phyloP scores from a whole-genome alignment of 2,797 vertebrate species.

The Lutjanus campechanus region DNA sequence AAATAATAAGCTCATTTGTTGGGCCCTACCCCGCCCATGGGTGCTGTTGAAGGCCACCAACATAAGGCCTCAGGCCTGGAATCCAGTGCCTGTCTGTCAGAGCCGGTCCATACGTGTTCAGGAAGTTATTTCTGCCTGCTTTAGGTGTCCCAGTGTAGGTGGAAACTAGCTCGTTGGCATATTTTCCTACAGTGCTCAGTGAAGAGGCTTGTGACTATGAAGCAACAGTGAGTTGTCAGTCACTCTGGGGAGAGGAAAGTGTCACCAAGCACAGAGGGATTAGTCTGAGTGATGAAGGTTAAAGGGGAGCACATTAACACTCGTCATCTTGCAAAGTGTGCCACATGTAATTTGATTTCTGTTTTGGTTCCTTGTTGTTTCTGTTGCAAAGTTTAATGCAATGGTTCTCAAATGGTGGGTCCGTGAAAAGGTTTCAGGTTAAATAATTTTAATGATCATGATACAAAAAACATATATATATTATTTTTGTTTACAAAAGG shows the following conservation, averaged over 20 bases:
- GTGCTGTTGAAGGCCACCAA: not conserved
- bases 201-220: constrained; percentile 76
- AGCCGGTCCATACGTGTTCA: constrained; percentile 51
- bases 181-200: constrained; percentile 80
- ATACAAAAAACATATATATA: too few relatives aligned
- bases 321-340: constrained; percentile 1
- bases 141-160: constrained; percentile 55
- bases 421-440: too few relatives aligned
- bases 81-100: constrained; percentile 48
- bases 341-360: constrained; percentile 10
- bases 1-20: constrained; percentile 5
- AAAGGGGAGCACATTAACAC: constrained; percentile 24
- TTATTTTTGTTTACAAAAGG: too few relatives aligned
- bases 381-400: not conserved
- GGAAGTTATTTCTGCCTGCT: constrained; percentile 68
- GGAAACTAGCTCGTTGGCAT: constrained; percentile 82
- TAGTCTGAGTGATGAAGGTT: constrained; percentile 53
- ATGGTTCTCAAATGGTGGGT: too few relatives aligned
- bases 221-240: constrained; percentile 52
- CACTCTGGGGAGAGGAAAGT: constrained; percentile 17
- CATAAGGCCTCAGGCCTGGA: constrained; percentile 46
- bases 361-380: constrained; percentile 10
- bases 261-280: constrained; percentile 48
- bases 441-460: too few relatives aligned
- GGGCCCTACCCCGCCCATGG: not conserved